These are phyloP conservation scores for Brienomyrus brachyistius DNA, from an alignment of 2,113 vertebrate species.

Conservation along the genomic window DNA sequence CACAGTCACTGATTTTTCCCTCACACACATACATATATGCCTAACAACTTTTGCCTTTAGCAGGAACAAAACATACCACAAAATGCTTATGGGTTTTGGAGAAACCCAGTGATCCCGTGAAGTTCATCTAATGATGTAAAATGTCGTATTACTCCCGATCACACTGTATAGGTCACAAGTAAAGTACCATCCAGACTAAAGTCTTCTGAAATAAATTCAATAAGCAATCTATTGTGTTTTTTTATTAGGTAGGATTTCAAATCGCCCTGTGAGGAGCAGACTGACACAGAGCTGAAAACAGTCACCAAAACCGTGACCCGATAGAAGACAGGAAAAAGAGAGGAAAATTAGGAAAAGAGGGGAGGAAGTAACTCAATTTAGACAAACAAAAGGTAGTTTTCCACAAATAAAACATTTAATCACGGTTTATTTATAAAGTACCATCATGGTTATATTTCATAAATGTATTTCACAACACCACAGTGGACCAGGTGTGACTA, in stretches of 20 bases:
- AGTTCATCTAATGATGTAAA: background rate
- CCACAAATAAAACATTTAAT: background rate
- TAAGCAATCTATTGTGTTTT: background rate
- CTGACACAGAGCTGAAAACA: background rate
- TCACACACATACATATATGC: background rate
- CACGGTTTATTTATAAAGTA: background rate
- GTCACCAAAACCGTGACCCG: background rate
- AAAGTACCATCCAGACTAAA: background rate
- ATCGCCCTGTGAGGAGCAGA: background rate
- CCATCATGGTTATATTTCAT: background rate
- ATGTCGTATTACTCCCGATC: background rate
- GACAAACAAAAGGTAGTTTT: background rate
- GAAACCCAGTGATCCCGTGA: background rate
- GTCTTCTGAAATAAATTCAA: background rate
- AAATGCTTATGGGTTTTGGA: background rate
- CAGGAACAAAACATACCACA: background rate
- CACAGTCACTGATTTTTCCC: background rate
- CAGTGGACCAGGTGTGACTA: background rate
- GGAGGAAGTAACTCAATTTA: background rate
- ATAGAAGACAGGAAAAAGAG: background rate
- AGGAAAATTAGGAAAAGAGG: background rate
- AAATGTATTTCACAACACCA: conserved; percentile 15
- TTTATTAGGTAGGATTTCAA: background rate
- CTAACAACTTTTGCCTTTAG: background rate
- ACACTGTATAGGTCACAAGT: background rate